Percentiles rank a stretch among this genome's conserved stretches.
phyloP scores from a whole-genome alignment of 2,113 vertebrate species.

The pig (Sus scrofa) region T2T-Sscrofa CM000826.6:27703001-27703500 shows the following conservation, averaged over 20 bases:
- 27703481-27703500: neutral
- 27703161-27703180: neutral
- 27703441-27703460: neutral
- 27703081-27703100: neutral
- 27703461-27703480: neutral
- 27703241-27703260: neutral
- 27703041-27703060: no score
- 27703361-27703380: neutral
- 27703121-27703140: neutral
- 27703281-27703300: neutral
- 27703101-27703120: neutral
- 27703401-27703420: neutral
- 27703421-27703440: neutral
- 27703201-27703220: neutral
- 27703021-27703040: no score
- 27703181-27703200: conserved; percentile 19
- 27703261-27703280: neutral
- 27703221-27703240: neutral
- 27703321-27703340: neutral
- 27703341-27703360: neutral
- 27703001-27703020: no score
- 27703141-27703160: neutral
- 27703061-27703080: neutral
- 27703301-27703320: neutral
- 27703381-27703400: conserved; percentile 19